Evolutionary conservation across 2,888 invertebrate species (phyloP), one percentile per base, ranked within the genome.

Genomic region (Ichneumon xanthorius): DNA sequence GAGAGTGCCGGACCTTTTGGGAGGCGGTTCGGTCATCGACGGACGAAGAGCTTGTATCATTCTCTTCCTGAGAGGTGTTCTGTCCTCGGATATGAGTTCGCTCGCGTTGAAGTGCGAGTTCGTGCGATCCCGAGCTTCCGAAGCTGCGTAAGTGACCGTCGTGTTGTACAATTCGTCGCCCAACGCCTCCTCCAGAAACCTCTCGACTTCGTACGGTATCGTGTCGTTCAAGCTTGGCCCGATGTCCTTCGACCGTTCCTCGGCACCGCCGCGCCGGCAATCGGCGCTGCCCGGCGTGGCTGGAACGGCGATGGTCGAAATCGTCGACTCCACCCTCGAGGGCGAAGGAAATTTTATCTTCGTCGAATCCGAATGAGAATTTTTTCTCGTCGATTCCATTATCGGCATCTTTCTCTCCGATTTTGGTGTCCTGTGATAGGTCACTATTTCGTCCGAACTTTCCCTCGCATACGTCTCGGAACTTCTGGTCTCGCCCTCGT

Each of bases 341-440:
- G 82, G 83, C 6, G 87, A 80, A 11, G 80, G 86, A n/a, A 75
- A 80, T 22, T 75, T 82, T 1, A 80, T 80, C 65, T 72, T 87
- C 11, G 71, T 78, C 22, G 80, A 81, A 58, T 87, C 85, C 19
- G 82, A 86, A 16, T 86, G 81, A 6, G 83, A 81, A 0, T 81
- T 71, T 77, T 90, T 87, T 37, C 90, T 87, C 2, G 92, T 90
- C 4, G 91, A 91, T 67, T 92, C 91, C 71, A 91, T 86, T 37
- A 89, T 86, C 4, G 89, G 89, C 6, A 83, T 88, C 53, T 81
- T 81, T 26, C 82, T 78, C 30, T 78, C 22, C 11, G 40, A 14
- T 55, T 55, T 84, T 11, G 87, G 87, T n/a, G 87, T 87, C 22
- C 75, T 70, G 4, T 40, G 37, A 58, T 85, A 85, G 26, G 55